Base-by-base conservation (phyloP, 2,888 invertebrate species). In the Diplolepis rosae region DNA sequence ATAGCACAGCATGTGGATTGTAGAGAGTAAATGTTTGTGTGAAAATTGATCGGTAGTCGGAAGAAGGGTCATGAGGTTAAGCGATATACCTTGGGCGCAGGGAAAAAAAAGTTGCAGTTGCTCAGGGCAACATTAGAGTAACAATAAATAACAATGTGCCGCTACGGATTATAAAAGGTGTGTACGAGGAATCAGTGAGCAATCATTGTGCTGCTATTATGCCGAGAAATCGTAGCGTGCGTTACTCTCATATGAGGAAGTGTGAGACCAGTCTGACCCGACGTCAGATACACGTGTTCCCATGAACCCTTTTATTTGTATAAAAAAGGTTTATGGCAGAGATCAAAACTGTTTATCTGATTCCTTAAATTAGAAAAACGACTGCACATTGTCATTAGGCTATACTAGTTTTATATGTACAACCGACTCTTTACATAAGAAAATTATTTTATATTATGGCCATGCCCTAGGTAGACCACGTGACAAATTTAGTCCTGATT, bases 181-280 rank as follows among this genome's bases (percentile, higher is more conserved):
- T 39, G 61, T 39, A 24, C 13, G 39, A 24, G 61, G 24, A 61
- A 61, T 61, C 61, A 61, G 56, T 61, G 35, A 61, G 39, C 35
- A 61, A 61, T 61, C 61, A 39, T 61, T 61, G 61, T 39, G 35
- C 27, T 61, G 61, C 35, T 24, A 61, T 61, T 61, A 61, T 24
- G 24, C 39, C 39, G 35, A 61, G 61, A 61, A 61, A 61, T 61
- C n/a, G 24, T 61, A 24, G 61, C 39, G 61, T 24, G 61, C n/a
- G 56, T 22, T 61, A 61, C 4, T 39, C 56, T 56, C 35, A 39
- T 5, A 39, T 39, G 24, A 61, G 61, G 39, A 39, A 39, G 61
- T 61, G 61, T 39, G 61, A 24, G 61, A 61, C 24, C n/a, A 61
- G 18, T 22, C 61, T 61, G 56, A 35, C 39, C 61, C 39, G 22